Evolutionary conservation across 1,140 invertebrate genomes (phyloP), one percentile per base, ranked within the genome.

Genomic region (Sarcophaga peregrina): DNA sequence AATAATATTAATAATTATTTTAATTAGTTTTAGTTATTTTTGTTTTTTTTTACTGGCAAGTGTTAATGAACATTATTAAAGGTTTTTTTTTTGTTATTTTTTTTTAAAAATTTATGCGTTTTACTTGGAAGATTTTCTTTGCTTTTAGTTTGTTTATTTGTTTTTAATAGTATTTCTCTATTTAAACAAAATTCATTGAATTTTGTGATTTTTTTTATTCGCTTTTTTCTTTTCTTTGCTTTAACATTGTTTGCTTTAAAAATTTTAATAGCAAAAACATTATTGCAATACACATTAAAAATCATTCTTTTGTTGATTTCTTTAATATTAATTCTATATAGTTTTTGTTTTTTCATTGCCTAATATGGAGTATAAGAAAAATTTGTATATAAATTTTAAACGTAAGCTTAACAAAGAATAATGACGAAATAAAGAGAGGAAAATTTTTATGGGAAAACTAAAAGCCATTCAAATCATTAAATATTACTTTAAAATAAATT

Each of bases 241-340:
- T 75, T 47, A 75, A 75, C 7, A 17, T 78, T 78, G 47, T 78
- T 78, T 78, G 25, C 11, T 78, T 78, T 20, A 20, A 20, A 20
- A 7, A 9, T 20, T 72, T 72, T 72, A 72, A 20, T 2, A 72
- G 17, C 45, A 75, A 74, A 37, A 46, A 45, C 37, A 45, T 74
- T 74, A 17, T 13, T 45, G 4, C 20, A 20, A 74, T 7, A 68
- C n/a, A 68, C 45, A 45, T 20, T 10, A 48, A 47, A 8, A 50
- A 25, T 20, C 75, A 78, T 78, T 78, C 75, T 78, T 78, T 78
- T 78, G 75, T 78, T 78, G 75, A 78, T 78, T 50, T 78, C 75
- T 78, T 78, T 78, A 78, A 74, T 6, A 37, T 37, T 37, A 37
- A 37, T 37, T 37, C 4, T 37, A 2, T 37, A 4, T 37, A 4